Evolutionary conservation across 1,140 invertebrate species (phyloP), one percentile per base, ranked within the genome.

Genomic region (Saxidomus purpurata): DNA sequence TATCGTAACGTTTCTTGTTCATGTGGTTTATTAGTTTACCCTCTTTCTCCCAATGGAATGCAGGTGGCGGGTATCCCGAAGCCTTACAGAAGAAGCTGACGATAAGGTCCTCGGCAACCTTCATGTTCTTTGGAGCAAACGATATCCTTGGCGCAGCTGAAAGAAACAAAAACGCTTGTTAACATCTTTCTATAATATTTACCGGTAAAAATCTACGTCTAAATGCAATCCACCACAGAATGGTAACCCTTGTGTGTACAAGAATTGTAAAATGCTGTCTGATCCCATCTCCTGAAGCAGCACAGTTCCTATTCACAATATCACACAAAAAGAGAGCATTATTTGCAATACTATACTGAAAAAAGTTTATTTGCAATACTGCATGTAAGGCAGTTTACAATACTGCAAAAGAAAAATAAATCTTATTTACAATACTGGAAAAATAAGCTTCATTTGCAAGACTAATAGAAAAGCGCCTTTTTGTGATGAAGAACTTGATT

Each of bases 11-110:
- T 89, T 95, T 94, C 71, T 90, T 97, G 97, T 96, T 55, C 49
- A 79, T 82, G 43, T 96, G 98, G 97, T 93, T 97, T 97, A 95
- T 97, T 96, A 89, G 97, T 95, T 98, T 98, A 74, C 97, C 97
- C 96, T 98, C 98, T 96, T 98, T 98, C 90, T 98, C 97, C 98
- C 98, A 99, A 95, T 98, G 97, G 92, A 99, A 98, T 91, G 97
- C 97, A 0, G 98, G 98, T 22, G 95, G 93, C 61, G 99, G 99
- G 96, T 98, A 97, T 25, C 99, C 98, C 71, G 97, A 97, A 25
- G 98, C 98, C 69, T 97, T 98, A 96, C 99, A 99, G 96, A 98
- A 99, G 96, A 99, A 99, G 59, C 98, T 98, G 0, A 98, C 98
- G 82, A 98, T 98, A n/a, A 98, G 98, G 83, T 98, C 98, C 79